Evolutionary conservation across 2,888 invertebrate species (phyloP).

Genomic region (Melanophora roralis): DNA sequence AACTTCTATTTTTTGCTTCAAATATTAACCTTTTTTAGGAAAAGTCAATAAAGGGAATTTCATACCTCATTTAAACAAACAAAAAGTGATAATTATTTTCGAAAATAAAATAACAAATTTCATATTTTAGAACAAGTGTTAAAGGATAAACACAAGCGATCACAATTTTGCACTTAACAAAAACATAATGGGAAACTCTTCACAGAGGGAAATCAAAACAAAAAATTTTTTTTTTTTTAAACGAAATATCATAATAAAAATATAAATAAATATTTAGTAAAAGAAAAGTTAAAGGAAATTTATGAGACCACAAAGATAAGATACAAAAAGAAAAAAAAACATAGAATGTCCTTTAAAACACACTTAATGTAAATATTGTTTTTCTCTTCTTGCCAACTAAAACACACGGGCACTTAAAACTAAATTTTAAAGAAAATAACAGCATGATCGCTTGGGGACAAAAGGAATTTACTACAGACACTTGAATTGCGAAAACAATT

Average conservation of each 20-base stretch:
- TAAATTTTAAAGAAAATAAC: constrained; percentile 41
- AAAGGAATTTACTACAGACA: not conserved
- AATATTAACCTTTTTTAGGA: not conserved
- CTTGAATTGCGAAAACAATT: constrained; percentile 39
- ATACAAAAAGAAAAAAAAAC: not conserved
- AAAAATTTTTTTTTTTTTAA: too few relatives aligned
- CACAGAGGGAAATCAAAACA: constrained; percentile 40
- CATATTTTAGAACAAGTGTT: constrained; percentile 21
- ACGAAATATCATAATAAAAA: constrained; percentile 33
- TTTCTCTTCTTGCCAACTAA: not conserved
- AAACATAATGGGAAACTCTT: not conserved
- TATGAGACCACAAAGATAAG: constrained; percentile 46
- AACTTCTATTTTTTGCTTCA: too few relatives aligned
- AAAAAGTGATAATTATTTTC: constrained; percentile 38
- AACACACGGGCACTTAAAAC: not conserved
- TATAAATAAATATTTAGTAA: constrained; percentile 34
- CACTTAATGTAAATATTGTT: not conserved
- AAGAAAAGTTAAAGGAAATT: constrained; percentile 22
- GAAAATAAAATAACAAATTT: not conserved
- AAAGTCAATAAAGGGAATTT: constrained; percentile 28
- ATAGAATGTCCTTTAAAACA: constrained; percentile 17
- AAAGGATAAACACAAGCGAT: constrained; percentile 30
- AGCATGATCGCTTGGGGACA: constrained; percentile 35
- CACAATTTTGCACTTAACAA: constrained; percentile 37
- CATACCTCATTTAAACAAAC: constrained; percentile 48